phyloP scores from a whole-genome alignment of 2,888 invertebrate genomes.

The Drepana falcataria region DNA sequence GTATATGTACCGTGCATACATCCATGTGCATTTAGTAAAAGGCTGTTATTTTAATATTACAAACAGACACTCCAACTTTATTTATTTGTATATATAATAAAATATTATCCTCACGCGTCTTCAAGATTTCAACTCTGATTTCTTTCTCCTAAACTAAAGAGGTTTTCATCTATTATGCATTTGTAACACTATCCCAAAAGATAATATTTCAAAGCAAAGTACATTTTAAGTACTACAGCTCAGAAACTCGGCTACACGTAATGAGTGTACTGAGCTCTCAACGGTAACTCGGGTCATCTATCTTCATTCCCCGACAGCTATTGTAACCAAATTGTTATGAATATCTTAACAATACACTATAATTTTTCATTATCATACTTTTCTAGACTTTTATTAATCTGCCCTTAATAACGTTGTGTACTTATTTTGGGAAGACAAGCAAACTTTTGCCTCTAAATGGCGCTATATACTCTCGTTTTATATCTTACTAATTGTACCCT shows the following conservation, averaged over 20 bases:
- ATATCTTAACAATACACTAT: not conserved
- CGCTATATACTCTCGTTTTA: no score
- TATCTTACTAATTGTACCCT: no score
- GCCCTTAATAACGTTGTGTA: not conserved
- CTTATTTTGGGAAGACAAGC: no score
- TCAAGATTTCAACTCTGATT: no score
- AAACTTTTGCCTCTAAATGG: no score
- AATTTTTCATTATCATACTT: slow-evolving; percentile 1
- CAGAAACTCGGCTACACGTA: not conserved
- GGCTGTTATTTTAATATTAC: no score
- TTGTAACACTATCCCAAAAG: not conserved
- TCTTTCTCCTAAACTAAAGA: no score
- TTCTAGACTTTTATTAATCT: not conserved
- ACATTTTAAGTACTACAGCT: not conserved
- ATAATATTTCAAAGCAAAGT: not conserved
- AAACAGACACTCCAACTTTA: no score
- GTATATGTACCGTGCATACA: no score
- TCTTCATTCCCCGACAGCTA: not conserved
- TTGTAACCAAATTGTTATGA: not conserved
- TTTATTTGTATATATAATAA: no score
- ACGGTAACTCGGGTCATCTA: not conserved
- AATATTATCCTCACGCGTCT: no score
- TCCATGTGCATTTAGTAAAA: no score
- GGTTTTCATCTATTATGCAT: not conserved
- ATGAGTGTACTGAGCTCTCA: not conserved